Conservation (phyloP, 1,140 invertebrate species). For the Luehdorfia chinensis region DNA sequence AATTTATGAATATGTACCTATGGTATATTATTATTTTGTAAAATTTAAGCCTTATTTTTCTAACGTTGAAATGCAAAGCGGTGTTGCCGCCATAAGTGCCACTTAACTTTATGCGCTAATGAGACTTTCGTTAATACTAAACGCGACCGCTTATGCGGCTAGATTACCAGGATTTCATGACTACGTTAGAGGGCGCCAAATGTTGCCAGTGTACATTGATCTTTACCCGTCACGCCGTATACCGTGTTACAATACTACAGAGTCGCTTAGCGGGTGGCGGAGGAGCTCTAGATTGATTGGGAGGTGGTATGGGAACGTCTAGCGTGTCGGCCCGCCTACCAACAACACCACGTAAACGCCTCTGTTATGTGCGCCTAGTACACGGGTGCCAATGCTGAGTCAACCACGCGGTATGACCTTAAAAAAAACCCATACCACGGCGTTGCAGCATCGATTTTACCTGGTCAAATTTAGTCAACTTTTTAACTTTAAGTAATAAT, state of each 20-base stretch:
- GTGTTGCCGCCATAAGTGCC: too few relatives aligned
- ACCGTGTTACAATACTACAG: conserved; percentile 28
- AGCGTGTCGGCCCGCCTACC: conserved; percentile 62
- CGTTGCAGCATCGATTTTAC: background rate
- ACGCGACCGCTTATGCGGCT: conserved; percentile 45
- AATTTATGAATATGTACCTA: too few relatives aligned
- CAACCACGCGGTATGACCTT: conserved; percentile 19
- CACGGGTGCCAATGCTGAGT: conserved; percentile 41
- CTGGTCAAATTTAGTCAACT: too few relatives aligned
- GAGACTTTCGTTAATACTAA: conserved; percentile 29
- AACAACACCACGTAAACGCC: conserved; percentile 59
- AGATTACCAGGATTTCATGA: conserved; percentile 52
- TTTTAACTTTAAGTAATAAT: too few relatives aligned
- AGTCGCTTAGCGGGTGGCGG: conserved; percentile 34
- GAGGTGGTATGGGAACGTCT: conserved; percentile 60
- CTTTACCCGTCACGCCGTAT: conserved; percentile 31
- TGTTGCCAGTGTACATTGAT: conserved; percentile 33
- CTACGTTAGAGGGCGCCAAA: conserved; percentile 31
- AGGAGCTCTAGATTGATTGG: conserved; percentile 58
- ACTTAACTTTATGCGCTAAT: background rate
- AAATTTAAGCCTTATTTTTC: too few relatives aligned
- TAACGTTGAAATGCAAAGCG: too few relatives aligned
- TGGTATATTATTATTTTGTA: too few relatives aligned
- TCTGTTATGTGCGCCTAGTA: conserved; percentile 66
- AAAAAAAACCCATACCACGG: background rate